Base-by-base conservation (phyloP, 2,113 vertebrate genomes). In the Alces alces region DNA sequence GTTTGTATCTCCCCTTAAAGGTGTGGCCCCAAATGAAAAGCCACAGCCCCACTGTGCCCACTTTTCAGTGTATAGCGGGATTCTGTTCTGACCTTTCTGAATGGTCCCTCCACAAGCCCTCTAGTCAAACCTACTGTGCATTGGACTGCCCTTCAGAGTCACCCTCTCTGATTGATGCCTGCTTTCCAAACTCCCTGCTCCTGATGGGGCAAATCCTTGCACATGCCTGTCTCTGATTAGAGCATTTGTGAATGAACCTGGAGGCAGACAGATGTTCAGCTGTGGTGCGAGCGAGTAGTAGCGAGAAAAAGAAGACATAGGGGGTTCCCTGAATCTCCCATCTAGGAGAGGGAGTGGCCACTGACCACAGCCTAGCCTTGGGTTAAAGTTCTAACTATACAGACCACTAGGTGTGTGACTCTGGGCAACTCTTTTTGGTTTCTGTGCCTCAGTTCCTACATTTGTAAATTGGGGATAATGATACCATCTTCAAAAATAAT, bases 391-490 rank as follows among this genome's bases (percentile, higher is more conserved):
- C 50, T 79, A 55, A 89, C 7, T 57, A 4, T 83, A 36, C 30
- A 61, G 57, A 82, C 11, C 14, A n/a, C 70, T 39, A 64, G 33
- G 52, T 25, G 6, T 57, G 30, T 57, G 85, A 55, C 55, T 73
- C 76, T 30, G 25, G 64, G 57, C 39, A 86, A 73, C 30, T 30
- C 30, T 43, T 55, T 90, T 94, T 87, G 7, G 45, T 54, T 86
- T 93, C 89, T 90, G 61, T 95, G 94, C 78, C 94, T 97, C 93
- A 39, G 28, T 89, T 95, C 89, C 64, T 92, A 84, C 47, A 82
- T 88, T 91, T 95, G 73, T 82, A 86, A 93, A 78, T 16, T 33
- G 39, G 55, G 39, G n/a, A 58, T 84, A 90, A 76, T 47, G 60
- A 73, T 52, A 36, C 9, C 36, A 55, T 96, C 57, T 82, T 94